Conservation (phyloP, 2,797 vertebrate genomes). For the Xerus rutilus region DNA sequence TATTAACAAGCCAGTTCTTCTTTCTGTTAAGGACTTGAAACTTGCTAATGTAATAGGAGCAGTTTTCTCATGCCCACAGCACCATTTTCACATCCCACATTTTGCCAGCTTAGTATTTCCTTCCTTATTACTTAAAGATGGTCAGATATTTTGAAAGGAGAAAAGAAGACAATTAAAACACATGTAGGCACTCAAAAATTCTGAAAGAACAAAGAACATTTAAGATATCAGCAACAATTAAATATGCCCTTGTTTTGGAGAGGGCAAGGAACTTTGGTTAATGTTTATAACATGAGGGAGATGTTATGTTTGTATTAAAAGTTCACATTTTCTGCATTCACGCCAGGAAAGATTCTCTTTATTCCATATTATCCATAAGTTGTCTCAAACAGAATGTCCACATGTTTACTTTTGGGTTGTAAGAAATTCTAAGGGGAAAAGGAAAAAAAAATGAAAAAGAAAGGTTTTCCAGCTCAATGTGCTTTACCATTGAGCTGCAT, state of each 20-base stretch:
- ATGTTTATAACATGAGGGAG: background rate
- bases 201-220: constrained; percentile 8
- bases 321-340: background rate
- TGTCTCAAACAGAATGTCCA: background rate
- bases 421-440: background rate
- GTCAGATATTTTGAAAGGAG: constrained; percentile 68
- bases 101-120: constrained; percentile 77
- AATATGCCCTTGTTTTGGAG: background rate
- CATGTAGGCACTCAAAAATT: background rate
- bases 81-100: constrained; percentile 78
- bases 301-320: background rate
- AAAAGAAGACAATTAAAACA: constrained; percentile 55
- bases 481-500: background rate
- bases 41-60: constrained; percentile 77
- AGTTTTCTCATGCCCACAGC: constrained; percentile 76
- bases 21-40: constrained; percentile 86
- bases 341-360: constrained; percentile 11
- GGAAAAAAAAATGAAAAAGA: too few relatives aligned
- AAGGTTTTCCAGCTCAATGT: too few relatives aligned
- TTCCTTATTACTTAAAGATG: constrained; percentile 74
- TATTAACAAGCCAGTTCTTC: constrained; percentile 85
- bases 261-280: background rate
- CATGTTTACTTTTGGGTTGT: background rate
- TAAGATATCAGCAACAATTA: constrained; percentile 9
- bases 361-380: background rate